A percentile compares a stretch with the other conserved stretches of the same genome.
phyloP scores from a whole-genome alignment of 2,797 vertebrate species.

The Lateolabrax maculatus region DNA sequence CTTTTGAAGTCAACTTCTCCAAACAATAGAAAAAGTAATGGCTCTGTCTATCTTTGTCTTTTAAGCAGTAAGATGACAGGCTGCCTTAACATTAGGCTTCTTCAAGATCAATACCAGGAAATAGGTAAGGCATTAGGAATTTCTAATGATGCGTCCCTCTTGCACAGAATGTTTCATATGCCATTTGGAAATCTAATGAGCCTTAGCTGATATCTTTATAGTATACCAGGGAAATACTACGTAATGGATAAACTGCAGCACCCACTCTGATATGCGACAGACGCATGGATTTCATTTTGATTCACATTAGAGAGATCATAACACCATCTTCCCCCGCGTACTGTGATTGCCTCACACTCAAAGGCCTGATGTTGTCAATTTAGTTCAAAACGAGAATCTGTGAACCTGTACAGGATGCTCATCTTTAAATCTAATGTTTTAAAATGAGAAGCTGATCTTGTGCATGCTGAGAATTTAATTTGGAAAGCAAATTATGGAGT shows the following conservation, averaged over 20 bases:
- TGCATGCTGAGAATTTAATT: conserved; percentile 71
- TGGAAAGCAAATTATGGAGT: conserved; percentile 53
- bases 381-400: conserved; percentile 60
- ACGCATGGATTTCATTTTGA: conserved; percentile 70
- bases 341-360: conserved; percentile 50
- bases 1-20: conserved; percentile 84
- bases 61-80: conserved; percentile 68
- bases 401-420: conserved; percentile 53
- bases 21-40: conserved; percentile 77
- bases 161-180: conserved; percentile 49
- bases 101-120: conserved; percentile 74
- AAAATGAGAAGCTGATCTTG: conserved; percentile 60
- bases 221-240: conserved; percentile 48
- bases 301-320: conserved; percentile 69
- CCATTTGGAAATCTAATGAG: conserved; percentile 72
- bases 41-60: conserved; percentile 64
- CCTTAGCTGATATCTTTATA: conserved; percentile 61
- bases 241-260: conserved; percentile 64
- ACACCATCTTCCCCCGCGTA: conserved; percentile 41
- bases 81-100: conserved; percentile 53
- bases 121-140: conserved; percentile 67
- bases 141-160: conserved; percentile 55
- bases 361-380: conserved; percentile 63
- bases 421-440: conserved; percentile 67
- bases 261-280: conserved; percentile 50